Evolutionary conservation across 1,140 invertebrate genomes (phyloP), one percentile per base, ranked within the genome.

Genomic region (Drosophila triauraria): DNA sequence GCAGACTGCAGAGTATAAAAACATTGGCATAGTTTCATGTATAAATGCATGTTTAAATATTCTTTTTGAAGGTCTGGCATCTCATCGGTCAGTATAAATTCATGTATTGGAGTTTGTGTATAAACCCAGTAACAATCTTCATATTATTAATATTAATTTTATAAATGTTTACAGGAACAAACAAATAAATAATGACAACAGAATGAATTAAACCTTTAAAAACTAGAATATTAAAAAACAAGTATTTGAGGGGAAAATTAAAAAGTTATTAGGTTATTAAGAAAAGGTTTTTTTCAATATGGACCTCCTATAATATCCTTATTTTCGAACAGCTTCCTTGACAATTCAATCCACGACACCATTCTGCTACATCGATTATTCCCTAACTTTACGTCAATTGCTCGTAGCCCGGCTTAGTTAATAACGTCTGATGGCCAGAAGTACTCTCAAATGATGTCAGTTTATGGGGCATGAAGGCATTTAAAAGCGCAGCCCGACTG

Each of bases 381-480:
- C 4, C 20, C 17, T 30, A 57, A 68, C 35, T 75, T 80, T 57
- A 62, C 68, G 80, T 78, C 62, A 61, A 82, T 78, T 72, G 81
- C 63, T 23, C n/a, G 13, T 20, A 10, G 20, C 40, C 50, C 30
- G 51, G 76, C 64, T 62, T 65, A 76, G 75, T 75, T 82, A 82
- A 75, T 68, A 78, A 56, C 78, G 69, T 86, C 80, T 82, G 82
- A 82, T 70, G 67, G 58, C 30, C 38, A 35, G 51, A 23, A 70
- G 75, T 80, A 70, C 54, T 72, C 27, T 32, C 43, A 42, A 77
- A 77, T 77, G 65, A 44, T 83, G 76, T 57, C 68, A 42, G 76
- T 88, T 87, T 87, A 87, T 88, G 83, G 79, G 80, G 67, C 83
- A 88, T 87, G 83, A 87, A 88, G 76, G 80, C 83, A 88, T 77